Conservation (phyloP, 64 coral and sea anemone genomes). For the Actinia tenebrosa region DNA sequence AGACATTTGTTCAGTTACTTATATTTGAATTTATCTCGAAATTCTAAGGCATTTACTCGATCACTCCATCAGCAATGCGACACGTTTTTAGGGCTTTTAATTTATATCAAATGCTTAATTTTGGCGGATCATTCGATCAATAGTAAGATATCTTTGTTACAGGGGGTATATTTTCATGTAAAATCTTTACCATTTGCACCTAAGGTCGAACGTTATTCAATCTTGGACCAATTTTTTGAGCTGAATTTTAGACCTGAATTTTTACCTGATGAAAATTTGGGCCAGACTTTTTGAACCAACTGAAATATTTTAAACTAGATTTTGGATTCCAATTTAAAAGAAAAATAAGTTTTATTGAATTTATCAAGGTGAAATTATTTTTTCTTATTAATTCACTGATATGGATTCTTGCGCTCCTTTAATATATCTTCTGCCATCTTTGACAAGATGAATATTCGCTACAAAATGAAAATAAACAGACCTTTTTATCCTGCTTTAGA, state of each 20-base stretch:
- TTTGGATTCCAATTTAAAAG: too few species aligned
- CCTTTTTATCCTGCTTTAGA: not conserved
- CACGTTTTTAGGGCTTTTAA: not conserved
- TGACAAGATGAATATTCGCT: not conserved
- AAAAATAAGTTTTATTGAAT: too few species aligned
- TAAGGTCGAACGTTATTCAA: too few species aligned
- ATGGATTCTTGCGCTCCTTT: not conserved
- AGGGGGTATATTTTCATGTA: not conserved
- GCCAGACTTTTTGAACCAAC: too few species aligned
- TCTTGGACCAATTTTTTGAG: too few species aligned
- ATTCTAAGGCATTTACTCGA: not conserved
- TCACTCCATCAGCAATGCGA: not conserved
- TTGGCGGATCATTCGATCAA: not conserved
- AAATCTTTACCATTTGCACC: too few species aligned
- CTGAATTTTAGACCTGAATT: too few species aligned
- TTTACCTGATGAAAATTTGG: too few species aligned
- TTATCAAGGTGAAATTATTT: too few species aligned
- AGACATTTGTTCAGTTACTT: not conserved
- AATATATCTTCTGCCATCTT: not conserved
- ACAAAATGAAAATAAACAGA: not conserved
- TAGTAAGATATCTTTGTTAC: not conserved
- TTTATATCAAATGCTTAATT: not conserved
- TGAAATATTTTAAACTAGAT: too few species aligned
- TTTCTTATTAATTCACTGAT: too few species aligned
- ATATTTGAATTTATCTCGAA: not conserved